Evolutionary conservation across 2,113 vertebrate species (phyloP).

Genomic region (Cynopterus brachyotis): DNA sequence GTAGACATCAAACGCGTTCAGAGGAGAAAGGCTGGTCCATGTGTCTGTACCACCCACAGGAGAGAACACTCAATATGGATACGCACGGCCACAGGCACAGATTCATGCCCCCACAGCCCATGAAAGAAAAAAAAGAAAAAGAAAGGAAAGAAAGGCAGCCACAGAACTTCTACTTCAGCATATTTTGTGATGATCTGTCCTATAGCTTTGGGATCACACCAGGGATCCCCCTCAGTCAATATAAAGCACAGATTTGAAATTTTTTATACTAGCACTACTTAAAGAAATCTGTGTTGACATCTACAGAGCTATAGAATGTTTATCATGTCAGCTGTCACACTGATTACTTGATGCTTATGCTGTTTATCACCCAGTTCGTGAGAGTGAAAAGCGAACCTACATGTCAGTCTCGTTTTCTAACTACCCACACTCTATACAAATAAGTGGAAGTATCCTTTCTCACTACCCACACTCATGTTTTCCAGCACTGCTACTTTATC

Average conservation of each 20-base stretch:
- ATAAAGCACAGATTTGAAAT: background rate
- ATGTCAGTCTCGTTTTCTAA: background rate
- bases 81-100: too few species aligned
- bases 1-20: background rate
- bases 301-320: background rate
- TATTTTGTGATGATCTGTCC: background rate
- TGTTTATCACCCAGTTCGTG: background rate
- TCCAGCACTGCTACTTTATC: background rate
- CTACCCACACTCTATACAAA: background rate
- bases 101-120: background rate
- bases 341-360: background rate
- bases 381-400: background rate
- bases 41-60: background rate
- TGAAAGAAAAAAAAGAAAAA: too few species aligned
- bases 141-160: fast-evolving
- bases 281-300: background rate
- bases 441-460: background rate
- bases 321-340: background rate
- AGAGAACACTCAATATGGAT: background rate
- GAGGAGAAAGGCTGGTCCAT: background rate
- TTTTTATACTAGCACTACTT: background rate
- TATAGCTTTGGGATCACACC: background rate
- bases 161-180: background rate
- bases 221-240: background rate
- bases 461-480: background rate